These are phyloP conservation scores for Lasioglossum pauxillum DNA, from an alignment of 2,888 invertebrate species.

Conservation along the genomic window DNA sequence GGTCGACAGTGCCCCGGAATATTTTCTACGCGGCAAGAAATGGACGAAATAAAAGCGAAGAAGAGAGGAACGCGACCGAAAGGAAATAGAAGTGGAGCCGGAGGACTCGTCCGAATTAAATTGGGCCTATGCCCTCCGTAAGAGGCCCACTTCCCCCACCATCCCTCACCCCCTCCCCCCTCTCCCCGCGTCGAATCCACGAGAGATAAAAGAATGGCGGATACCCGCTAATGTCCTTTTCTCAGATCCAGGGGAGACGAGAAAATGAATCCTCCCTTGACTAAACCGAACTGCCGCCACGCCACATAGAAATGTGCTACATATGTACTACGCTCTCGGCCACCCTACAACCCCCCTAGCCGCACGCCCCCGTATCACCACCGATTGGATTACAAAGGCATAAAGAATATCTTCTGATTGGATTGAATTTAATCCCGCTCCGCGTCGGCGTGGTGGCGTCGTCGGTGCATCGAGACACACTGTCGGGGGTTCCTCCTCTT, in stretches of 20 bases:
- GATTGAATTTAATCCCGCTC: conserved; percentile 48
- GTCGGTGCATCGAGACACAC: background rate
- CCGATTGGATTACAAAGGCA: conserved; percentile 55
- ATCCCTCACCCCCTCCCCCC: background rate
- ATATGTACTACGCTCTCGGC: conserved; percentile 27
- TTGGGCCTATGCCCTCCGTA: conserved; percentile 40
- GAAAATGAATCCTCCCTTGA: conserved; percentile 58
- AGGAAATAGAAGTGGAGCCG: conserved; percentile 7
- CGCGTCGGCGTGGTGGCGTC: background rate
- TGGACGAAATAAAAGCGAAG: conserved; percentile 15
- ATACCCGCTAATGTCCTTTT: conserved; percentile 48
- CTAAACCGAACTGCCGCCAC: conserved; percentile 39
- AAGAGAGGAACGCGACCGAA: conserved; percentile 40
- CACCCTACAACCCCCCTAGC: background rate
- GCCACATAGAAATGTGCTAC: conserved; percentile 52
- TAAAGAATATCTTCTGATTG: conserved; percentile 55
- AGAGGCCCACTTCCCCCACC: background rate
- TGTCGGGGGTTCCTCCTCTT: background rate
- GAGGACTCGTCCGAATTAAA: conserved; percentile 66
- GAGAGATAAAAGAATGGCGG: conserved; percentile 60
- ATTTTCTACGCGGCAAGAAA: conserved; percentile 54
- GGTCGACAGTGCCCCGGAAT: conserved; percentile 50
- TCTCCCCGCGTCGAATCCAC: conserved; percentile 35
- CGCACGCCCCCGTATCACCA: background rate
- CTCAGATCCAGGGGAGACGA: conserved; percentile 34